Percentiles rank a stretch among this genome's conserved stretches.
Conservation (phyloP, 2,113 vertebrate genomes). For the Tor tambroides region DNA sequence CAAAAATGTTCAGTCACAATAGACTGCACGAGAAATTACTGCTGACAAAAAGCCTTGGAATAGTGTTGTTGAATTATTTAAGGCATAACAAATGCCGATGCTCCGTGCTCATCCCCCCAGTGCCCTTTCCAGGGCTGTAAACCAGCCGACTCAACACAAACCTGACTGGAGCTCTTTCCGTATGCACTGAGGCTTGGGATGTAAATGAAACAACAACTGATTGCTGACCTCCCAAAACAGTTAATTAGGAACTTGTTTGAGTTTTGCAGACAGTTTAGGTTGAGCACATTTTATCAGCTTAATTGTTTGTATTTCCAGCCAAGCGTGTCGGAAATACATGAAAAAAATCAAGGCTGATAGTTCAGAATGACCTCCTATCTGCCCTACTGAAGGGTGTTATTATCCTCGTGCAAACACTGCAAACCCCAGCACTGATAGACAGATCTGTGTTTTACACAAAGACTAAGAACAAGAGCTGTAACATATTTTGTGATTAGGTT, state of each 20-base stretch:
- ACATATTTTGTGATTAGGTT: neutral
- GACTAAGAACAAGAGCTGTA: neutral
- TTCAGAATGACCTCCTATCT: constrained; percentile 39
- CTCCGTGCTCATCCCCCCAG: constrained; percentile 37
- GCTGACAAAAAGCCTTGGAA: constrained; percentile 39
- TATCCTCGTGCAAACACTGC: constrained; percentile 22
- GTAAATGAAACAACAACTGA: constrained; percentile 51
- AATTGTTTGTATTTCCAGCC: constrained; percentile 50
- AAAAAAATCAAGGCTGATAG: constrained; percentile 22
- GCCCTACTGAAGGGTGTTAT: constrained; percentile 18
- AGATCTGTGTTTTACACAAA: neutral
- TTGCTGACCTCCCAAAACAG: constrained; percentile 56
- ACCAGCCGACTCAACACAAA: constrained; percentile 54
- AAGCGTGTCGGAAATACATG: constrained; percentile 33
- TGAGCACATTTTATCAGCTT: constrained; percentile 14
- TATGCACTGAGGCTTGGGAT: constrained; percentile 23
- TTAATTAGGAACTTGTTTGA: constrained; percentile 51
- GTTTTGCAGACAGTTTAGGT: constrained; percentile 45
- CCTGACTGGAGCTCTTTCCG: constrained; percentile 36
- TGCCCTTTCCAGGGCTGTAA: constrained; percentile 47
- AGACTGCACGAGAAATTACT: constrained; percentile 31
- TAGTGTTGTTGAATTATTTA: constrained; percentile 56
- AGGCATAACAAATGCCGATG: constrained; percentile 45
- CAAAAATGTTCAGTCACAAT: constrained; percentile 45
- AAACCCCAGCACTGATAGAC: neutral